Conservation (phyloP, 2,113 vertebrate genomes). For the Copsychus sechellarum region DNA sequence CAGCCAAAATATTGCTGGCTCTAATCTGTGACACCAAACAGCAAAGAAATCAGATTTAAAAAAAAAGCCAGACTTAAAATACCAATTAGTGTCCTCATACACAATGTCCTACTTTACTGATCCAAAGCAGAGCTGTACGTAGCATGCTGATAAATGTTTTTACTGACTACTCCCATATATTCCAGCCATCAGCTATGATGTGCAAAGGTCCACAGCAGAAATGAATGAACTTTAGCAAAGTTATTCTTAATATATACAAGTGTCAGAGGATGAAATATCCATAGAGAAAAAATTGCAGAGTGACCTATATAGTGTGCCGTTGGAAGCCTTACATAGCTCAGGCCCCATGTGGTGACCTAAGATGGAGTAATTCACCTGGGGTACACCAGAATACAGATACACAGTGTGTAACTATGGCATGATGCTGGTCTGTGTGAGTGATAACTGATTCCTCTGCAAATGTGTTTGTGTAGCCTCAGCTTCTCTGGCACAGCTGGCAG, state of each 20-base stretch:
- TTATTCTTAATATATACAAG: neutral
- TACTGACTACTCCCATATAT: neutral
- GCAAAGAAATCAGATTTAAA: neutral
- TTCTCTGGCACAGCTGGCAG: neutral
- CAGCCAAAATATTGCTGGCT: neutral
- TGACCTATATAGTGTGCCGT: neutral
- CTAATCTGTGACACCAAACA: neutral
- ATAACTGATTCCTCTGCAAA: neutral
- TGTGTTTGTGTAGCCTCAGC: neutral
- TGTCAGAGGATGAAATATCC: neutral
- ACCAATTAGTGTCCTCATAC: neutral
- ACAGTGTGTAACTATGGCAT: neutral
- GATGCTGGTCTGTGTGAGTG: neutral
- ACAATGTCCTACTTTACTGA: neutral
- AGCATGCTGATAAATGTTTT: neutral
- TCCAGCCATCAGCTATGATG: neutral
- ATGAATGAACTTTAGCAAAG: neutral
- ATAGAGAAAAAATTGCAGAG: neutral
- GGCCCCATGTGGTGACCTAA: neutral
- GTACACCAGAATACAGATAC: neutral
- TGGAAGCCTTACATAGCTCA: neutral
- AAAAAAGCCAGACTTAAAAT: neutral
- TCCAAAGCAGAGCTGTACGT: neutral
- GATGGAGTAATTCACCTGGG: neutral
- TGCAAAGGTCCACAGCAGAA: neutral